phyloP scores from a whole-genome alignment of 1,140 invertebrate genomes.

The Brachystomella parvula region DNA sequence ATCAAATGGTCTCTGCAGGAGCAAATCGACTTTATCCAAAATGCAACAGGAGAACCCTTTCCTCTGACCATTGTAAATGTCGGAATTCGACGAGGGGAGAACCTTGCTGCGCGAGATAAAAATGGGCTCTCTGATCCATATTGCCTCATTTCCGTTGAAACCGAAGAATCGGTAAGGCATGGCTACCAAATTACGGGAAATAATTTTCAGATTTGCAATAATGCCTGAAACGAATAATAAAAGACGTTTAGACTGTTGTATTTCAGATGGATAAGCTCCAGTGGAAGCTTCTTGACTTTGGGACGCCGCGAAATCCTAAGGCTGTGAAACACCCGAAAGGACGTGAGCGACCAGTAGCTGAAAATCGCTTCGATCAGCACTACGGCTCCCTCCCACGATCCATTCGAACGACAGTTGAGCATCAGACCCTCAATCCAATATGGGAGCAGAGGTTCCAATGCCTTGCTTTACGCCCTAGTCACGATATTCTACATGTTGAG shows the following conservation, averaged over 20 bases:
- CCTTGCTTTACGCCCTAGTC: conserved; percentile 21
- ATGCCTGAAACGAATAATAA: too few relatives aligned
- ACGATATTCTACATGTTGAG: conserved; percentile 29
- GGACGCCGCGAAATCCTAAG: conserved; percentile 19
- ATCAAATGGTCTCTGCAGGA: conserved; percentile 18
- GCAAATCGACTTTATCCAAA: conserved; percentile 21
- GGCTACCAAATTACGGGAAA: neutral
- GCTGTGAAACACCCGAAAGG: conserved; percentile 3
- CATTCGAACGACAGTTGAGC: conserved; percentile 22
- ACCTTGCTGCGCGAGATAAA: conserved; percentile 5
- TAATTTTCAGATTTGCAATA: neutral
- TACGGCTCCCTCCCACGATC: conserved; percentile 15
- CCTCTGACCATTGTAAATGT: conserved; percentile 32
- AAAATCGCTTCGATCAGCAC: conserved; percentile 20
- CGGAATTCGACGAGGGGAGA: conserved; percentile 15
- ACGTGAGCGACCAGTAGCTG: conserved; percentile 13
- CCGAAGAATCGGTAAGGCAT: conserved; percentile 22
- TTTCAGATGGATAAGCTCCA: conserved; percentile 29
- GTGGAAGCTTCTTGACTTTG: conserved; percentile 24
- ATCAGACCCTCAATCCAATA: conserved; percentile 17
- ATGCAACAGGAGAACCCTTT: conserved; percentile 26
- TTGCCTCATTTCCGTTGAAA: conserved; percentile 31
- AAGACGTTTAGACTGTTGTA: conserved; percentile 17
- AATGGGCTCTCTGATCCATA: conserved; percentile 21
- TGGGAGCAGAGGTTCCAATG: conserved; percentile 36